Conservation (phyloP, 2,888 invertebrate genomes). For the Meganola albula region DNA sequence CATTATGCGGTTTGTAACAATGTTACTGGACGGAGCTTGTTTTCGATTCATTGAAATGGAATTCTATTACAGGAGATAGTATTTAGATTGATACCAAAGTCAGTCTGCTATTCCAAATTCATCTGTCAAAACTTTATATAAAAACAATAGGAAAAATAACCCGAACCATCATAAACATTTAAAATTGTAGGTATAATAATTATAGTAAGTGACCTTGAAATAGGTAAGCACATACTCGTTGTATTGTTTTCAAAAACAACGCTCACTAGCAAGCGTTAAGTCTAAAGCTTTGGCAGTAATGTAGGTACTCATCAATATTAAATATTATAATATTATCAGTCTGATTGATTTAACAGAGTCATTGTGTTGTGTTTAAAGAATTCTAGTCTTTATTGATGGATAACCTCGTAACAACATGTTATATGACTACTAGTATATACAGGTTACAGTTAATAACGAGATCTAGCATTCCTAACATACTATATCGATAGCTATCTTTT, state of each 20-base stretch:
- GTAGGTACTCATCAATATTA: slow-evolving; percentile 53
- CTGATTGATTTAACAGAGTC: slow-evolving; percentile 32
- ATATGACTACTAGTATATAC: slow-evolving; percentile 30
- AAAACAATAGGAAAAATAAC: too few relatives aligned
- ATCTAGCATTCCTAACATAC: slow-evolving; percentile 66
- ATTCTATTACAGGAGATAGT: too few relatives aligned
- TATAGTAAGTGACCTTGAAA: too few relatives aligned
- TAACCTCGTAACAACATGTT: slow-evolving; percentile 26
- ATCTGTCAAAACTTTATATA: too few relatives aligned
- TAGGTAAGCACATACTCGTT: too few relatives aligned
- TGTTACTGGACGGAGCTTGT: slow-evolving; percentile 64
- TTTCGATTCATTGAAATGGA: slow-evolving; percentile 58
- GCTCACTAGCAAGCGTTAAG: too few relatives aligned
- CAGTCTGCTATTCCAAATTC: too few relatives aligned
- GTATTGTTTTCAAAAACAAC: too few relatives aligned
- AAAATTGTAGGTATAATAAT: too few relatives aligned
- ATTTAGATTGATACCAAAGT: too few relatives aligned
- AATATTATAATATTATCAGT: slow-evolving; percentile 52
- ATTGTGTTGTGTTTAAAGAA: slow-evolving; percentile 21
- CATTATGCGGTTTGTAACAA: slow-evolving; percentile 23
- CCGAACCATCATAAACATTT: too few relatives aligned
- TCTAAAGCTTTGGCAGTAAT: slow-evolving; percentile 69
- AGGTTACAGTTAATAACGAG: slow-evolving; percentile 56
- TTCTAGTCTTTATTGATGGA: slow-evolving; percentile 18
- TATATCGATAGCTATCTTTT: slow-evolving; percentile 42